Conservation (phyloP, 2,888 invertebrate species). For the Agrotis puta region DNA sequence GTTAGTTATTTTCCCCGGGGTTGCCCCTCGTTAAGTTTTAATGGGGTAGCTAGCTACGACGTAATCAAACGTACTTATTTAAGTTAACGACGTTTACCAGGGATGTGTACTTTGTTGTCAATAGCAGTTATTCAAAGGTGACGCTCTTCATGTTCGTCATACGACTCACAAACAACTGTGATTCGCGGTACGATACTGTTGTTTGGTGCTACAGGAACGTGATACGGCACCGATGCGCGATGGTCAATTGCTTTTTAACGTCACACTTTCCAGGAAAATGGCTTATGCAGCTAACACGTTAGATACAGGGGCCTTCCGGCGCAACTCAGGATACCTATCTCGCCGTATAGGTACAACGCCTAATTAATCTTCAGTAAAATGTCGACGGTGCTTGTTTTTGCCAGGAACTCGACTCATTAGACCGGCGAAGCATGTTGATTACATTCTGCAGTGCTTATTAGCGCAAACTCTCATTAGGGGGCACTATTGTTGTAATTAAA, state of each 20-base stretch:
- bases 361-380: slow-evolving; percentile 90
- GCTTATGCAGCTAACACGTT: slow-evolving; percentile 75
- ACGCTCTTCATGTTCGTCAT: slow-evolving; percentile 65
- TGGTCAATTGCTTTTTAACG: slow-evolving; percentile 60
- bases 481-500: slow-evolving; percentile 91
- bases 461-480: slow-evolving; percentile 90
- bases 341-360: slow-evolving; percentile 83
- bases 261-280: slow-evolving; percentile 77
- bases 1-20: slow-evolving; percentile 91
- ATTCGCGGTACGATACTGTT: slow-evolving; percentile 65
- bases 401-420: slow-evolving; percentile 90
- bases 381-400: slow-evolving; percentile 88
- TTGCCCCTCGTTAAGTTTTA: slow-evolving; percentile 91
- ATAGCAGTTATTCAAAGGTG: slow-evolving; percentile 79
- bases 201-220: slow-evolving; percentile 63
- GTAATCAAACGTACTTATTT: slow-evolving; percentile 91
- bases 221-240: slow-evolving; percentile 39
- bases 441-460: slow-evolving; percentile 91
- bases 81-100: slow-evolving; percentile 89
- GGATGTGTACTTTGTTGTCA: slow-evolving; percentile 85
- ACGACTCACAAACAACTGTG: slow-evolving; percentile 66
- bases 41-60: slow-evolving; percentile 90
- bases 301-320: slow-evolving; percentile 79
- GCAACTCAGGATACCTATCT: slow-evolving; percentile 74
- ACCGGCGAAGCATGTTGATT: slow-evolving; percentile 90